phyloP scores from a whole-genome alignment of 1,140 invertebrate genomes.

The Drosophila cardini region DNA sequence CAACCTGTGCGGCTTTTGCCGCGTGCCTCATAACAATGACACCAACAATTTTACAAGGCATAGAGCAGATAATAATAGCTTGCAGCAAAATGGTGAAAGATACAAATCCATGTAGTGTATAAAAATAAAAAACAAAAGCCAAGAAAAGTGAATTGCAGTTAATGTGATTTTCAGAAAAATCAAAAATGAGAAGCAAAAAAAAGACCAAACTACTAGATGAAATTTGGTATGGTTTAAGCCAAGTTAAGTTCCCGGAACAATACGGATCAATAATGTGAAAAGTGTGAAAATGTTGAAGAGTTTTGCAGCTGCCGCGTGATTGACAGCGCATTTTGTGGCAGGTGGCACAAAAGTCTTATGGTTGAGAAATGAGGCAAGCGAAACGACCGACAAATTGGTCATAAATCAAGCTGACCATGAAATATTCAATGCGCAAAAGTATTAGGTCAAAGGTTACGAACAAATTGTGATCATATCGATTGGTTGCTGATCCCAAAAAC shows the following conservation, averaged over 20 bases:
- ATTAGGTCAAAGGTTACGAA: conserved; percentile 3
- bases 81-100: conserved; percentile 20
- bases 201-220: not conserved
- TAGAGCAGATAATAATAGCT: conserved; percentile 78
- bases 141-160: conserved; percentile 80
- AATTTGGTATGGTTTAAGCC: conserved; percentile 15
- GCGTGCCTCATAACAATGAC: conserved; percentile 74
- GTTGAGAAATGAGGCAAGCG: conserved; percentile 18
- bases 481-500: conserved; percentile 2
- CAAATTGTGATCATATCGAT: not conserved
- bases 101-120: conserved; percentile 23
- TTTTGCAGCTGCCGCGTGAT: conserved; percentile 37
- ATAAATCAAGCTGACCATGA: conserved; percentile 45
- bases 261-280: not conserved
- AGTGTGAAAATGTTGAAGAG: conserved; percentile 41
- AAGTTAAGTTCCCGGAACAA: conserved; percentile 23
- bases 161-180: conserved; percentile 70
- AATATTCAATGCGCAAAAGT: conserved; percentile 7
- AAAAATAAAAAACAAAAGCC: conserved; percentile 34
- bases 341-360: conserved; percentile 31
- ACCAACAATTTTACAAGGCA: conserved; percentile 78
- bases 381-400: conserved; percentile 24
- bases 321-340: conserved; percentile 19
- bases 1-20: conserved; percentile 27
- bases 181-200: conserved; percentile 19